Percentiles rank a stretch among this genome's conserved stretches.
These are phyloP conservation scores for Hermaeophaga mercurialis DNA, from an alignment of 2,888 invertebrate genomes.

Conservation along the genomic window DNA sequence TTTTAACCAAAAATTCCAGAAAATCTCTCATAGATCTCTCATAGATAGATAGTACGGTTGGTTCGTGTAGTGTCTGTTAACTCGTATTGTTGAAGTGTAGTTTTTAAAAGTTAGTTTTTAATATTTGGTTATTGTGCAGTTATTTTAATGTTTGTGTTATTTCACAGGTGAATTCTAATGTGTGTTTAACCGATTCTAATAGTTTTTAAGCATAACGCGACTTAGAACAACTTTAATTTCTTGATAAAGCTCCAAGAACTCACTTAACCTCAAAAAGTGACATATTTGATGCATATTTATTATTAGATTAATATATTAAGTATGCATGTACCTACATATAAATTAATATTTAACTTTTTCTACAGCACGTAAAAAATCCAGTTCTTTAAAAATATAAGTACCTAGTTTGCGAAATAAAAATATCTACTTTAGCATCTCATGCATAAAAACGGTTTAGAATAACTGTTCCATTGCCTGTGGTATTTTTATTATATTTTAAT, in stretches of 20 bases:
- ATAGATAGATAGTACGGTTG: neutral
- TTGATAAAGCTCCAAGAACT: neutral
- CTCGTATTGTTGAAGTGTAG: constrained; percentile 4
- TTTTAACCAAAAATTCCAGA: constrained; percentile 7
- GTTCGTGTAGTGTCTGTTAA: neutral
- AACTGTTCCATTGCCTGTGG: constrained; percentile 18
- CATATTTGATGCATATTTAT: neutral
- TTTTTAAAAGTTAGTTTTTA: neutral
- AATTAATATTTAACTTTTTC: no score
- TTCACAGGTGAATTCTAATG: constrained; percentile 6
- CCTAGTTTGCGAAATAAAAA: no score
- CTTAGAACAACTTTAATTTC: neutral
- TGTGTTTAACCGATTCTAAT: neutral
- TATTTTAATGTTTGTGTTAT: constrained; percentile 6
- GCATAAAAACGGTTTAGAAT: constrained; percentile 16
- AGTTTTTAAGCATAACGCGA: neutral
- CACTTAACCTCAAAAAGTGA: constrained; percentile 4
- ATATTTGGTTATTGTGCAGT: constrained; percentile 6
- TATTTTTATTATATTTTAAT: constrained; percentile 16
- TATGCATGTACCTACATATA: no score
- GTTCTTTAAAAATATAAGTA: no score
- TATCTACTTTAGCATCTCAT: no score
- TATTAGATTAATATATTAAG: no score
- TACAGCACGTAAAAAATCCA: no score
- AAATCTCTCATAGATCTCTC: neutral